These are phyloP conservation scores for Lethocerus indicus DNA, from an alignment of 1,140 invertebrate species.

Conservation along the genomic window DNA sequence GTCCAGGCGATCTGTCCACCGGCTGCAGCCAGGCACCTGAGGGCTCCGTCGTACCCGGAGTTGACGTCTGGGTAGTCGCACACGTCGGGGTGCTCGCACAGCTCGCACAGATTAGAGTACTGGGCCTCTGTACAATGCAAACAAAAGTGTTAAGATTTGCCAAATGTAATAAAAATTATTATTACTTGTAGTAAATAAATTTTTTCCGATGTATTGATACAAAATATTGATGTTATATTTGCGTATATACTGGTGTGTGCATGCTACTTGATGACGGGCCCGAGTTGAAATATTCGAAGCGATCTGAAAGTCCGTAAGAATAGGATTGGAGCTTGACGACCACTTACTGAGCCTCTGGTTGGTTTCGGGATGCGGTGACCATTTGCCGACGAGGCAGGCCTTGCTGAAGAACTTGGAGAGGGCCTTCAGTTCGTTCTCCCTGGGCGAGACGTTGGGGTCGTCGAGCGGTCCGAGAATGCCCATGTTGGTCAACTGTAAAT, in stretches of 20 bases:
- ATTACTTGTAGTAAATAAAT: neutral
- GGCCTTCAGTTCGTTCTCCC: slow-evolving; percentile 55
- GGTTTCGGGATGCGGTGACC: slow-evolving; percentile 52
- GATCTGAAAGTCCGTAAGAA: neutral
- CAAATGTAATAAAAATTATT: neutral
- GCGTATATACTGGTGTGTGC: neutral
- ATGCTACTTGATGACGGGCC: neutral
- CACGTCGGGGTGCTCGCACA: slow-evolving; percentile 49
- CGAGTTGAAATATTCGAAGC: neutral
- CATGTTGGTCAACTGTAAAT: slow-evolving; percentile 49
- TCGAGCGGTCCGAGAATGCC: slow-evolving; percentile 44
- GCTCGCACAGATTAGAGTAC: slow-evolving; percentile 50
- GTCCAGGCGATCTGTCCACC: slow-evolving; percentile 70
- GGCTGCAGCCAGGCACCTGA: slow-evolving; percentile 62
- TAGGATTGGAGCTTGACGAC: neutral
- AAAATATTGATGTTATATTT: neutral
- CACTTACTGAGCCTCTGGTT: slow-evolving; percentile 46
- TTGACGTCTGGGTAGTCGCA: slow-evolving; percentile 69
- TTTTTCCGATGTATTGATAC: neutral
- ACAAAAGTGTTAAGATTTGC: neutral
- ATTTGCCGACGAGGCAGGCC: slow-evolving; percentile 61
- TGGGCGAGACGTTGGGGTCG: slow-evolving; percentile 44
- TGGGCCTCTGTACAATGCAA: slow-evolving; percentile 35
- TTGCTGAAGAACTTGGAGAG: slow-evolving; percentile 51
- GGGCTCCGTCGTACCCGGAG: slow-evolving; percentile 67